Base-by-base conservation (phyloP, 2,888 invertebrate genomes). In the Chloroclystis v-ata region DNA sequence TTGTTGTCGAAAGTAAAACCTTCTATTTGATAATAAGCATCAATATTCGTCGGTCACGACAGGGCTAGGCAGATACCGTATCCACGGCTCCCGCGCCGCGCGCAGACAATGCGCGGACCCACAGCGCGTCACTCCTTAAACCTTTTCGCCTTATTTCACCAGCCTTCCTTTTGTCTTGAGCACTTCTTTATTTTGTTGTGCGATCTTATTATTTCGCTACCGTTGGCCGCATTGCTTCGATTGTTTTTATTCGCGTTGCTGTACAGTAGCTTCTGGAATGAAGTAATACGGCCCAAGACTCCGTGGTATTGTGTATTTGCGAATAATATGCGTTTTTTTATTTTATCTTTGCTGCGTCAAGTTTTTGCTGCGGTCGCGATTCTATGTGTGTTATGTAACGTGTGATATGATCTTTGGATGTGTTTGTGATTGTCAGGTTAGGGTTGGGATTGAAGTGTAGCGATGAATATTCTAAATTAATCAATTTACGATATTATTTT, bases 191-290 rank as follows among this genome's bases (percentile, higher is more conserved):
- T 85, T 86, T 86, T 86, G 82, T 80, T 81, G 82, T 74, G 81
- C 80, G 83, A 84, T 85, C 86, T 87, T 87, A 87, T 87, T 87
- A 87, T 86, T 85, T 85, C 75, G 86, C 86, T 86, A 85, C 86
- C 83, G 85, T 84, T 82, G 78, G 76, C 77, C 80, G 78, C 80
- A 73, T 75, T 76, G 82, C 69, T 72, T 65, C 71, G 67, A 72
- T 75, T 72, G 77, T 85, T 85, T 85, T 86, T 85, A 78, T 67
- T 78, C 79, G 77, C 74, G 72, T 76, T 65, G 70, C 66, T 62
- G 56, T 66, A 64, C 69, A 69, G 75, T 72, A 72, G 71, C 72
- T 63, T 69, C 55, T 71, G 82, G 86, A 87, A 87, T 86, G 86
- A 81, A 84, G 84, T 82, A 84, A 82, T 82, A 82, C 83, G 67